These are phyloP conservation scores for Labia minor DNA, from an alignment of 2,888 invertebrate species.

Conservation along the genomic window DNA sequence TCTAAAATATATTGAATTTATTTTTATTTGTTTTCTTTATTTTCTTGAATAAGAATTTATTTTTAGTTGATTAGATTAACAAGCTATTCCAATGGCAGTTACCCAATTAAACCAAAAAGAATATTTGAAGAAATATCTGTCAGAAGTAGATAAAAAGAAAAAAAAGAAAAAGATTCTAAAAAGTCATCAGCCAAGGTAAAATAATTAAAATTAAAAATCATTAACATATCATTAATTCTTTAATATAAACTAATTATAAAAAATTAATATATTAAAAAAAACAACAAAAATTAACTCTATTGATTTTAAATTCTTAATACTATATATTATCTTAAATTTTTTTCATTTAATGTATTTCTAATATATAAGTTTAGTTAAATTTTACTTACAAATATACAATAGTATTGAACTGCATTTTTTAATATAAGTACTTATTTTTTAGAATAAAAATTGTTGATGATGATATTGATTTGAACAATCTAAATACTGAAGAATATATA, in stretches of 20 bases:
- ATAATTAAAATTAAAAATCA: no score
- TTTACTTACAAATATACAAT: not conserved
- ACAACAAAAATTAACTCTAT: not conserved
- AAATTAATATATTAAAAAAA: not conserved
- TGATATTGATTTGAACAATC: slow-evolving; percentile 55
- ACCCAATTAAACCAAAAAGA: slow-evolving; percentile 55
- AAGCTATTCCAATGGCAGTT: slow-evolving; percentile 20
- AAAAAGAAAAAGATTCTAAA: slow-evolving; percentile 55
- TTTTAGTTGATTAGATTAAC: no score
- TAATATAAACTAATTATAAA: not conserved
- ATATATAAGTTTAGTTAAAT: not conserved
- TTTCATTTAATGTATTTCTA: slow-evolving; percentile 17
- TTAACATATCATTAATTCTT: not conserved
- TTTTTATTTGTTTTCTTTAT: no score
- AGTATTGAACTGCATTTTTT: slow-evolving; percentile 26
- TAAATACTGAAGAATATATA: slow-evolving; percentile 40
- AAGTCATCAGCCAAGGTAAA: not conserved
- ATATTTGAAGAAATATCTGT: slow-evolving; percentile 66
- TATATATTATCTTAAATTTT: not conserved
- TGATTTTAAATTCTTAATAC: no score
- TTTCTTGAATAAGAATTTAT: no score
- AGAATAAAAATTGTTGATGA: slow-evolving; percentile 80
- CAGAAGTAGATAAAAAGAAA: slow-evolving; percentile 49
- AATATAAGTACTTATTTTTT: slow-evolving; percentile 37
- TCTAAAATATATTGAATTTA: no score